A percentile compares a stretch with the other conserved stretches of the same genome.
These are phyloP conservation scores for Sarcophilus harrisii DNA, from an alignment of 2,797 vertebrate genomes.

Conservation along the genomic window DNA sequence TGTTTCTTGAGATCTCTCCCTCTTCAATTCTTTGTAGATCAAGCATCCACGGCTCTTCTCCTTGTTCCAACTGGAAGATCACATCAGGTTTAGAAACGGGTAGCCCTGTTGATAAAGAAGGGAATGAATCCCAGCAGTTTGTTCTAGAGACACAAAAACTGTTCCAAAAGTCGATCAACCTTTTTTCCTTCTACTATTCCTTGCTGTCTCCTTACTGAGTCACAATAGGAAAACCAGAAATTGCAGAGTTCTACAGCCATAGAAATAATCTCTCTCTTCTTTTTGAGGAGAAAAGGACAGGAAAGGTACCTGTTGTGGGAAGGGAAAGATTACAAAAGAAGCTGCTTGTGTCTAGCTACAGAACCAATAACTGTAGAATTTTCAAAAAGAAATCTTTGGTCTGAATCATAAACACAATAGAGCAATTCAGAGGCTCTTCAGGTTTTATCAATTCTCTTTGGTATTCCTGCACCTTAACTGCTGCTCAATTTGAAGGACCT, in stretches of 20 bases:
- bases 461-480: neutral
- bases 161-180: neutral
- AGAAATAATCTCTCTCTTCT: too few relatives aligned
- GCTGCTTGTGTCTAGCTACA: neutral
- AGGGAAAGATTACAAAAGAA: neutral
- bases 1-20: neutral
- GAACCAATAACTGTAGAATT: neutral
- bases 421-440: neutral
- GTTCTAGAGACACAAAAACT: neutral
- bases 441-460: neutral
- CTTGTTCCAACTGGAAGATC: constrained; percentile 66
- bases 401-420: neutral
- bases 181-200: neutral
- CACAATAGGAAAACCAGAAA: neutral
- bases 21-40: neutral
- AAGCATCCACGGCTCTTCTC: constrained; percentile 31
- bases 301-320: neutral
- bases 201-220: neutral
- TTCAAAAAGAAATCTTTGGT: neutral
- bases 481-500: neutral
- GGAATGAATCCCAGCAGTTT: neutral
- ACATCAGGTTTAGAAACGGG: constrained; percentile 52
- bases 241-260: neutral
- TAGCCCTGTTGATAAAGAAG: constrained; percentile 47
- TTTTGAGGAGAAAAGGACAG: neutral